Evolutionary conservation across 2,113 vertebrate species (phyloP).

Genomic region (Orycteropus afer): DNA sequence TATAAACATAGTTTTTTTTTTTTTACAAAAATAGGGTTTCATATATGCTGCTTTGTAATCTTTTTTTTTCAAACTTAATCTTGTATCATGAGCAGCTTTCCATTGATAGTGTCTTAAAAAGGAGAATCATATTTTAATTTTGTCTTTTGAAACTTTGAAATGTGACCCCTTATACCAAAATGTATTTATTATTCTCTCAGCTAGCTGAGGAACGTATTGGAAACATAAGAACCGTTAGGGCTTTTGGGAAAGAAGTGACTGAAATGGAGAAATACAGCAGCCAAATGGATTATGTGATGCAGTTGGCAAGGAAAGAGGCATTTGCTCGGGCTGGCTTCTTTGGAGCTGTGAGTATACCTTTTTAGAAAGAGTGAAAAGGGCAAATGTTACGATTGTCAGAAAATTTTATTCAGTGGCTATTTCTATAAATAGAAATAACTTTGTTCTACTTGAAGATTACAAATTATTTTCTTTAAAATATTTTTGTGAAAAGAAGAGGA

Average conservation of each 20-base stretch:
- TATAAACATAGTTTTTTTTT: not conserved
- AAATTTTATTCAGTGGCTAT: not conserved
- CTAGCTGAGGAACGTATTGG: constrained; percentile 97
- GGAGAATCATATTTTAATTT: not conserved
- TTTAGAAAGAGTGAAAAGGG: not conserved
- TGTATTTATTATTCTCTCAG: constrained; percentile 80
- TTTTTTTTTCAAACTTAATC: not conserved
- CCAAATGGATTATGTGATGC: constrained; percentile 90
- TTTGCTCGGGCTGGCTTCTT: constrained; percentile 93
- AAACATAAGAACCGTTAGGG: constrained; percentile 96
- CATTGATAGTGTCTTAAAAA: not conserved
- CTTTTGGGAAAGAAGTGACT: constrained; percentile 94
- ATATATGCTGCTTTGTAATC: not conserved
- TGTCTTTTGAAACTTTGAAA: not conserved
- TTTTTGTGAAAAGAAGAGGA: not conserved
- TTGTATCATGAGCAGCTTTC: not conserved
- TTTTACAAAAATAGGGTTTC: not conserved
- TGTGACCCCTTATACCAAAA: not conserved
- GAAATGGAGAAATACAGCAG: constrained; percentile 90
- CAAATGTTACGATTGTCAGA: not conserved
- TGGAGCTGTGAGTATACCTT: constrained; percentile 90
- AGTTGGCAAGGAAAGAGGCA: constrained; percentile 92
- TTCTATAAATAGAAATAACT: not conserved
- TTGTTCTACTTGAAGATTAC: not conserved
- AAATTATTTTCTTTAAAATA: not conserved